These are phyloP conservation scores for Prosopocoilus inquinatus DNA, from an alignment of 2,888 invertebrate species.

Conservation along the genomic window DNA sequence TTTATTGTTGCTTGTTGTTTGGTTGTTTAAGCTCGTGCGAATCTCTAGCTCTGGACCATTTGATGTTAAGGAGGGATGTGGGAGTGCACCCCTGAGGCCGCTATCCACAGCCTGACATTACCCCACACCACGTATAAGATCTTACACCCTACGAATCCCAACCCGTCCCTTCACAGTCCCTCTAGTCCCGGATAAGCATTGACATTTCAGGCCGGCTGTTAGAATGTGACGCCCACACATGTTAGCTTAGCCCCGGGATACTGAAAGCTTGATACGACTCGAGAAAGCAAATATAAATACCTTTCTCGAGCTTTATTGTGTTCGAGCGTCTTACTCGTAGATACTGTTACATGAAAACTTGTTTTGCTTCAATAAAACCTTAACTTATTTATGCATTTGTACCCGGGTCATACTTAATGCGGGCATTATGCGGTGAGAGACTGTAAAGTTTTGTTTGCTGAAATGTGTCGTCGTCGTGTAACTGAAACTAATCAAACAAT, in stretches of 20 bases:
- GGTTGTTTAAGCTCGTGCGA: slow-evolving; percentile 6
- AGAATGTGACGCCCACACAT: slow-evolving; percentile 41
- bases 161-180: slow-evolving; percentile 29
- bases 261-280: slow-evolving; percentile 32
- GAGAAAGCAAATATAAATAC: slow-evolving; percentile 39
- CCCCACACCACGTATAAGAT: slow-evolving; percentile 27
- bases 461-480: too few relatives aligned
- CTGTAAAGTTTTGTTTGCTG: too few relatives aligned
- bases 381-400: slow-evolving; percentile 15
- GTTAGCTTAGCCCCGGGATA: slow-evolving; percentile 29
- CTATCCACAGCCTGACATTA: slow-evolving; percentile 33
- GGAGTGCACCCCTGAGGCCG: slow-evolving; percentile 26
- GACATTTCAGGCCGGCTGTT: slow-evolving; percentile 44
- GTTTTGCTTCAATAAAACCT: slow-evolving; percentile 9
- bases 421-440: too few relatives aligned
- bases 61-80: slow-evolving; percentile 30
- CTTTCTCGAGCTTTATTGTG: slow-evolving; percentile 28
- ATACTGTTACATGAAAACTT: slow-evolving; percentile 1
- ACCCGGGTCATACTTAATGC: too few relatives aligned
- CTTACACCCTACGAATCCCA: slow-evolving; percentile 25
- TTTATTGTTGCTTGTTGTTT: slow-evolving; percentile 2
- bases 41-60: slow-evolving; percentile 32
- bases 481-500: too few relatives aligned
- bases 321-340: slow-evolving; percentile 6
- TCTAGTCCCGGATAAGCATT: slow-evolving; percentile 39